Evolutionary conservation across 1,140 invertebrate species (phyloP), one percentile per base, ranked within the genome.

Genomic region (Drosophila ogumai): DNA sequence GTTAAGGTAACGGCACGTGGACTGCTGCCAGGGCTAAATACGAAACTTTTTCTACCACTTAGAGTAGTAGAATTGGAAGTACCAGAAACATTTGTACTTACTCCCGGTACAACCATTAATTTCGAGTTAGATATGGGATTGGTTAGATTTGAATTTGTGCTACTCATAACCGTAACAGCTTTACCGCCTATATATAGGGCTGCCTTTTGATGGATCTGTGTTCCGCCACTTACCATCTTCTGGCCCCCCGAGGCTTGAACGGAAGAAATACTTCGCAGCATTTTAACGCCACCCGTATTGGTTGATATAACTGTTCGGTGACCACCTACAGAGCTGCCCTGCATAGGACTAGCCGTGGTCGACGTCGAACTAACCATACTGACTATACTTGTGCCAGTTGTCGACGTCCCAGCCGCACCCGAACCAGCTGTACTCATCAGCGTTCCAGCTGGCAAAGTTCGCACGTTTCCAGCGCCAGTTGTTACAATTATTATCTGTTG

Each of bases 401-500:
- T 55, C 9, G 52, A 55, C 13, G 52, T 55, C 13, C 52, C 92
- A 32, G 95, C 8, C 32, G 38, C 93, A 78, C 95, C 95, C 3
- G 94, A 93, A 6, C 94, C 93, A 84, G 96, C 95, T 3, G 94
- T 94, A 3, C 94, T 95, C 10, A 95, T 95, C 1, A 91, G 73
- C 19, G 77, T 63, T 2, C 64, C 65, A 28, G 85, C 59, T 13
- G 86, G 78, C 46, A 91, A 65, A 22, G 95, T 94, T 58, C 95
- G 93, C 22, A 96, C 84, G 58, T 93, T 94, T 3, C 95, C 94
- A 7, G 94, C 94, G 6, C 94, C 95, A 3, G 95, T 95, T 12
- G 95, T 96, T 0, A 96, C 96, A n/a, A 96, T 95, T 31, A 96
- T 95, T 76, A 96, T 95, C 65, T 94, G 95, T 82, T 95, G 95